phyloP scores from a whole-genome alignment of 2,113 vertebrate species.

The Serilophus lunatus region DNA sequence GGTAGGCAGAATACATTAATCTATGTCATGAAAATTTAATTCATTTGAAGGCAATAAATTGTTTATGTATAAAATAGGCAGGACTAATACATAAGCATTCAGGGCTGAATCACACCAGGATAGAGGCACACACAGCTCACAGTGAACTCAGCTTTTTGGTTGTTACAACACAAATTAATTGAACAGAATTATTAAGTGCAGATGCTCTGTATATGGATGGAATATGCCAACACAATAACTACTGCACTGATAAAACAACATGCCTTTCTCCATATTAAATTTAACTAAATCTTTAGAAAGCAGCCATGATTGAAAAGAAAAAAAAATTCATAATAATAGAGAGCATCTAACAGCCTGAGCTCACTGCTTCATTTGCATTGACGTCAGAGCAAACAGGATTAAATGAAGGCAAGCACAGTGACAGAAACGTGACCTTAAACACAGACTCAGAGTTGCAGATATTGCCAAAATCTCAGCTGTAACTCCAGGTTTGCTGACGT shows the following conservation, averaged over 20 bases:
- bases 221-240: background rate
- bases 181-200: slow-evolving; percentile 26
- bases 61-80: slow-evolving; percentile 45
- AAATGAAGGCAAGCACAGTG: slow-evolving; percentile 52
- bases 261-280: background rate
- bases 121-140: background rate
- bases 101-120: background rate
- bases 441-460: slow-evolving; percentile 19
- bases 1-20: slow-evolving; percentile 49
- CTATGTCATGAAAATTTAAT: slow-evolving; percentile 56
- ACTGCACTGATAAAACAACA: background rate
- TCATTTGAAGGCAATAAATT: slow-evolving; percentile 41
- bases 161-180: background rate
- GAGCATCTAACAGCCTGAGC: slow-evolving; percentile 39
- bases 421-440: slow-evolving; percentile 63
- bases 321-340: background rate
- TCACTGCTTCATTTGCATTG: slow-evolving; percentile 61
- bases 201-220: background rate
- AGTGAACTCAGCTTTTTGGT: slow-evolving; percentile 10
- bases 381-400: slow-evolving; percentile 69
- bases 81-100: slow-evolving; percentile 43
- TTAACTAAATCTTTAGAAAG: slow-evolving; percentile 6
- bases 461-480: slow-evolving; percentile 24
- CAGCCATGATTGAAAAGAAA: slow-evolving; percentile 2
- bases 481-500: slow-evolving; percentile 4